Base-by-base conservation (phyloP, 1,140 invertebrate species). In the Andrena cerasifolii region DNA sequence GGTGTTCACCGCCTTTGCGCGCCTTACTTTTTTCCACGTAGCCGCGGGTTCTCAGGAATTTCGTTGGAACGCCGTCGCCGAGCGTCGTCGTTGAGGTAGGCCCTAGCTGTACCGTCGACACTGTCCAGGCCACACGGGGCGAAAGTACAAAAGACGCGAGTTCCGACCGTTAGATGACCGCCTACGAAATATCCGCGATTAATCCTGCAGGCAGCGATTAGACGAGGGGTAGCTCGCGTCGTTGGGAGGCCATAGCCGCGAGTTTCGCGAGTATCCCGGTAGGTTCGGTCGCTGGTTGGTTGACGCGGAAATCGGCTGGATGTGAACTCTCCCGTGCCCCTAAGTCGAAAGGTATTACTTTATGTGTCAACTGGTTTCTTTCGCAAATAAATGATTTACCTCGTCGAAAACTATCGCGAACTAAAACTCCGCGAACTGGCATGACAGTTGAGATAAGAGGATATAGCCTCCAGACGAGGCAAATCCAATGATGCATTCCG, bases 61-160 rank as follows among this genome's bases (percentile, higher is more conserved):
- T 90, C 88, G 86, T 85, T 90, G 90, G 89, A 90, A 91, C 90
- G 90, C 83, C 85, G 85, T 78, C 70, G 65, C 70, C 80, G 82
- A 88, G 83, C 84, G 79, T 82, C 70, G 78, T 80, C 88, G 86
- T 89, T 89, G 89, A 88, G 88, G 89, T 88, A 90, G 89, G 86
- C 86, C 87, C 87, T 83, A 72, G 63, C 59, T 43, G 28, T 71
- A 62, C 68, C 73, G 66, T 28, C 51, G 53, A 78, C 56, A 61
- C 10, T 45, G 33, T 67, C 31, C 73, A 78, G 74, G 51, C 28
- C 56, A 53, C 49, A 43, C 62, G 61, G 62, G 74, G 62, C 73
- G 54, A 77, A 83, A 76, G 72, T 76, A 83, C 51, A 62, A 72
- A 79, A 72, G 61, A 73, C 18, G 56, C 40, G 56, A 59, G 24